Base-by-base conservation (phyloP, 2,797 vertebrate species). In the Eremophila alpestris region DNA sequence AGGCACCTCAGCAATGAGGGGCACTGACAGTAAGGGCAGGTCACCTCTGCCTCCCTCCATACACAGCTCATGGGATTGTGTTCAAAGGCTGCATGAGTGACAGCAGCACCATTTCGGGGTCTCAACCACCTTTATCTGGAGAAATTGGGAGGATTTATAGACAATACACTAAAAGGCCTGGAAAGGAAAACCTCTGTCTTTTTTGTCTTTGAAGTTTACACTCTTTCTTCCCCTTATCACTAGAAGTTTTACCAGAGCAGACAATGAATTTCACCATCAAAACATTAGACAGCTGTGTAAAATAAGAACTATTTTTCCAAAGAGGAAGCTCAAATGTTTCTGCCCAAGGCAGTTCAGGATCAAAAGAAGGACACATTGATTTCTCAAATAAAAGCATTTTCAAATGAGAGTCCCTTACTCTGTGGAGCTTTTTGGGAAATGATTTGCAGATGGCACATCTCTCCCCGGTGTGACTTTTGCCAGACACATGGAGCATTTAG, bases 271-370 rank as follows among this genome's bases (percentile, higher is more conserved):
- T 78, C 62, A 41, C 36, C 85, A 81, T 76, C 83, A 82, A 86
- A 95, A 93, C 20, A 41, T 49, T 34, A 78, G 81, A 80, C 88
- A 94, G 92, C 74, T 97, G 92, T 83, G 60, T 71, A 70, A 93
- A 88, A 94, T 82, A 80, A 93, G 68, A 91, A 70, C 52, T 40
- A 60, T 76, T 94, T 90, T 87, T 87, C 93, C 49, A 58, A 90
- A 84, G 84, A 89, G 68, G 81, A 90, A 83, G 56, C 90, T 95
- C 90, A 94, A 92, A 87, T 80, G 70, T 89, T 97, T 94, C 90
- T 97, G 90, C 94, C 90, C 86, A 89, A 79, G 93, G 96, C 94
- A 76, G 27, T 73, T 80, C 68, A 80, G 90, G 94, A 96, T 95
- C 96, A 96, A 95, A 96, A 95, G 93, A 18, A 93, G 78, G 86